Evolutionary conservation across 1,140 invertebrate genomes (phyloP), one percentile per base, ranked within the genome.

Genomic region (Lasioglossum baleicum): DNA sequence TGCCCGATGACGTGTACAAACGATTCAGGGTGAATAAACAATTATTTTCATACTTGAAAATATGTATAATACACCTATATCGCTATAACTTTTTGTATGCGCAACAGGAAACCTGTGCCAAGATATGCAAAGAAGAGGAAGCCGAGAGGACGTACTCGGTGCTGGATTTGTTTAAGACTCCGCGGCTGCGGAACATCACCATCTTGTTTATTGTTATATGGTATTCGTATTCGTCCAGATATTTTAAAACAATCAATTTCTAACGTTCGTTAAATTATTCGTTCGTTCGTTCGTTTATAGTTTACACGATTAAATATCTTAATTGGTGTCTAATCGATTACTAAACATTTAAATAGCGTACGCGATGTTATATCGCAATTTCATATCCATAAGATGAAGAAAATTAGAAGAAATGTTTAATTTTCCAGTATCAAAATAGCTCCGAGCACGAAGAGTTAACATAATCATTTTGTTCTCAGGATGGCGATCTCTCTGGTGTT

Each of bases 401-500:
- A n/a, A n/a, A n/a, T n/a, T n/a, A n/a, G n/a, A n/a, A n/a, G n/a
- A n/a, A n/a, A n/a, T n/a, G n/a, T n/a, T n/a, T n/a, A n/a, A n/a
- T n/a, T n/a, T n/a, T n/a, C n/a, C n/a, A n/a, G n/a, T n/a, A n/a
- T n/a, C n/a, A n/a, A n/a, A n/a, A n/a, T n/a, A n/a, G n/a, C n/a
- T n/a, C n/a, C n/a, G n/a, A n/a, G n/a, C n/a, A n/a, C n/a, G n/a
- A n/a, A n/a, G n/a, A n/a, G n/a, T n/a, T n/a, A n/a, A n/a, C n/a
- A n/a, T 1, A 35, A 35, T 11, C 56, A 78, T 64, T 64, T 58
- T 75, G 2, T 70, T 66, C 20, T 2, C 11, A 95, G 95, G 95
- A 97, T 98, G 96, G 94, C 95, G 15, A 96, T 98, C 74, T 97
- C 96, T 1, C 88, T 98, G 89, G 96, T 97, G 1, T 98, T 98